phyloP scores from a whole-genome alignment of 1,140 invertebrate genomes.

The Habropoda laboriosa region DNA sequence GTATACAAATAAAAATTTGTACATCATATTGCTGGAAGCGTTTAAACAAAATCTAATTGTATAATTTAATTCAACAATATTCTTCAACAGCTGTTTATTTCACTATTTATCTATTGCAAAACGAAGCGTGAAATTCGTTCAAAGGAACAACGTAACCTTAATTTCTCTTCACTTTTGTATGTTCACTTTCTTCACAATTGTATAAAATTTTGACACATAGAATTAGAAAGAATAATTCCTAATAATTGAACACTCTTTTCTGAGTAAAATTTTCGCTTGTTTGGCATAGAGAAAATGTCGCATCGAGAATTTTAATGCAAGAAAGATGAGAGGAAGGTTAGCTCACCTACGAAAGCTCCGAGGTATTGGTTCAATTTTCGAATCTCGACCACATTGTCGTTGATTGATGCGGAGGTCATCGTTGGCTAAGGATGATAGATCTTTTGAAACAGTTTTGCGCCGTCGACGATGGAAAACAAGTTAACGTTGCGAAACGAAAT shows the following conservation, averaged over 20 bases:
- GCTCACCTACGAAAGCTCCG: conserved; percentile 71
- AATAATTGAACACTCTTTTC: no score
- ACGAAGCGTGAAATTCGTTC: no score
- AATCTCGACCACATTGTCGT: conserved; percentile 11
- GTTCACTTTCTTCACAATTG: no score
- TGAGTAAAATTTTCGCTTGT: no score
- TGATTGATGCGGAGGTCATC: conserved; percentile 48
- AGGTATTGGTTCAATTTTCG: conserved; percentile 73
- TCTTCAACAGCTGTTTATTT: not conserved
- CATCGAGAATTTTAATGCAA: not conserved
- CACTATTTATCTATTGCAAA: no score
- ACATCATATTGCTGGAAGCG: not conserved
- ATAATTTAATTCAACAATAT: not conserved
- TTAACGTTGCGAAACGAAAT: not conserved
- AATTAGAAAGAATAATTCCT: no score
- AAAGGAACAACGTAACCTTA: no score
- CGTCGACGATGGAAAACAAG: not conserved
- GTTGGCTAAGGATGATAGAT: not conserved
- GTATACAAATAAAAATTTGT: no score
- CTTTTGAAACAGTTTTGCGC: conserved; percentile 8
- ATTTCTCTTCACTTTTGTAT: no score
- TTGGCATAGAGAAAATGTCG: not conserved
- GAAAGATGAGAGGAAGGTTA: not conserved
- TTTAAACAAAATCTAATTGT: not conserved
- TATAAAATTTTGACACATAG: no score